Percentiles rank a stretch among this genome's conserved stretches.
These are phyloP conservation scores for Pseudoips prasinana DNA, from an alignment of 2,888 invertebrate species.

Conservation along the genomic window DNA sequence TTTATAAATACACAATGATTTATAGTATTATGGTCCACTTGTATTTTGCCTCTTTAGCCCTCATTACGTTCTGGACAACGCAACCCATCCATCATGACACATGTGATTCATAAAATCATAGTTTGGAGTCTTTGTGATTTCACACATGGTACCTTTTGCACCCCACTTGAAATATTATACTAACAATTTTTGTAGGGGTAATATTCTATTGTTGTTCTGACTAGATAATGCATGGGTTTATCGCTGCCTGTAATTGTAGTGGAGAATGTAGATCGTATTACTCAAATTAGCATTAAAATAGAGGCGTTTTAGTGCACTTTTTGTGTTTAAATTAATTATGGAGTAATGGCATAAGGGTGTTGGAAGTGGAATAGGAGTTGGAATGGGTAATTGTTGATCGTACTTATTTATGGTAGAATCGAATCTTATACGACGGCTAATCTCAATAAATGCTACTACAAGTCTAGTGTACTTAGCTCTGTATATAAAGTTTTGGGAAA, in stretches of 20 bases:
- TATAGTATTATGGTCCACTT: too few species aligned
- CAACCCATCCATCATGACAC: conserved; percentile 57
- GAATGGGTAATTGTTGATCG: too few species aligned
- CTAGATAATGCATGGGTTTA: conserved; percentile 81
- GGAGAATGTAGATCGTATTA: conserved; percentile 75
- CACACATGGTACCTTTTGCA: conserved; percentile 71
- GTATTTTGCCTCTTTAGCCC: conserved; percentile 7
- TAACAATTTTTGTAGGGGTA: conserved; percentile 74
- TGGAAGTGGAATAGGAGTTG: too few species aligned
- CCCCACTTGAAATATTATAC: conserved; percentile 79
- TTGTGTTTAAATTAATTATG: conserved; percentile 71
- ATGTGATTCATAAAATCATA: conserved; percentile 50
- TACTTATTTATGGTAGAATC: too few species aligned
- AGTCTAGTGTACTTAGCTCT: too few species aligned
- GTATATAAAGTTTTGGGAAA: too few species aligned
- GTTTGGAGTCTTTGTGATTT: conserved; percentile 65
- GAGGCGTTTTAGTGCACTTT: conserved; percentile 42
- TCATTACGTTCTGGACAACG: conserved; percentile 20
- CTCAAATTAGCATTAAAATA: conserved; percentile 74
- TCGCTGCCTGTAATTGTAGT: conserved; percentile 71
- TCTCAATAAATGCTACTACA: too few species aligned
- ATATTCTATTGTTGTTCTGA: conserved; percentile 68
- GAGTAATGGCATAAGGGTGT: conserved; percentile 50
- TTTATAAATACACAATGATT: too few species aligned
- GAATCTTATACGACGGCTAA: too few species aligned